Evolutionary conservation across 1,140 invertebrate species (phyloP).

Genomic region (Dendrolimus kikuchii): DNA sequence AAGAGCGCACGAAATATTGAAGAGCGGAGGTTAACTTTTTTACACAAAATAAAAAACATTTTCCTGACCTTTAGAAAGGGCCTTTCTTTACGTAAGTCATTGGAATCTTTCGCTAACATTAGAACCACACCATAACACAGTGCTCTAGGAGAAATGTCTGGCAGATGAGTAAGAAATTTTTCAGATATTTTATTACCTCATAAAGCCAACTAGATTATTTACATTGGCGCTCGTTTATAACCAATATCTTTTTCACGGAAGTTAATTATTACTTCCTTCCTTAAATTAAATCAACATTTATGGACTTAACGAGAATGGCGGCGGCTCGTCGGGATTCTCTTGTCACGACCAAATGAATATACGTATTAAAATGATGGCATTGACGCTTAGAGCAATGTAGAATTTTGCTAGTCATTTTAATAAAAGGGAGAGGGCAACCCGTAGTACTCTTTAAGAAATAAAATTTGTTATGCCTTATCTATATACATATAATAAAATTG

Average conservation of each 20-base stretch:
- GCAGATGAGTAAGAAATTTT: conserved; percentile 17
- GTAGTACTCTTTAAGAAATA: no score
- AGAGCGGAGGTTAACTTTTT: no score
- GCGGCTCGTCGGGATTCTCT: neutral
- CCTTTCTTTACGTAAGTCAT: no score
- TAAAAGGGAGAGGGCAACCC: no score
- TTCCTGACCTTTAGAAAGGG: no score
- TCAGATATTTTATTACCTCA: conserved; percentile 20
- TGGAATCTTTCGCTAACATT: conserved; percentile 8
- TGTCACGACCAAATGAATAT: neutral
- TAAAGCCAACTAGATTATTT: conserved; percentile 26
- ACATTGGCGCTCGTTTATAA: conserved; percentile 21
- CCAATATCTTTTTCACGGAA: conserved; percentile 17
- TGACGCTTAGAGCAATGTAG: no score
- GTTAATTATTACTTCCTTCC: conserved; percentile 25
- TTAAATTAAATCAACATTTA: conserved; percentile 17
- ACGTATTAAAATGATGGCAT: no score
- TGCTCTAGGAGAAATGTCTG: conserved; percentile 9
- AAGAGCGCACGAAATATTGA: no score
- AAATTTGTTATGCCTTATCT: no score
- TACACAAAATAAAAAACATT: no score
- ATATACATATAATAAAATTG: no score
- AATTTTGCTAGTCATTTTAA: no score
- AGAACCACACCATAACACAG: conserved; percentile 3
- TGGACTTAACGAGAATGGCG: conserved; percentile 7